Percentiles rank a stretch among this genome's conserved stretches.
These are phyloP conservation scores for Sminthopsis crassicaudata DNA, from an alignment of 2,113 vertebrate genomes.

Conservation along the genomic window DNA sequence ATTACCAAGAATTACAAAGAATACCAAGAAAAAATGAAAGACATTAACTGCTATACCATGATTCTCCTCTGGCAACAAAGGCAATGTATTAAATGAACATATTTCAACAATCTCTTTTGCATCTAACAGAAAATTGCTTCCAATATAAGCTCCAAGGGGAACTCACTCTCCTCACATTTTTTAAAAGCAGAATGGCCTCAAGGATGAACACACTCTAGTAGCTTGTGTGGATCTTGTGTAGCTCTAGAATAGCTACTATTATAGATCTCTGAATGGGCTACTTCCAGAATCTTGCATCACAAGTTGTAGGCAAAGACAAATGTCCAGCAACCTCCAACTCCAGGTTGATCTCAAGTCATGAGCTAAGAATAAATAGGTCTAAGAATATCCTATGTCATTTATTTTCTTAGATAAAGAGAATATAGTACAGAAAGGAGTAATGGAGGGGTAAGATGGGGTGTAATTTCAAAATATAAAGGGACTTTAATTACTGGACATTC, in stretches of 20 bases:
- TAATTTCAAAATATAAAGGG: background rate
- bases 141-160: background rate
- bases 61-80: background rate
- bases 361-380: background rate
- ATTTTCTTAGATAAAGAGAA: background rate
- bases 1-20: too few relatives aligned
- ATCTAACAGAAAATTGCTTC: background rate
- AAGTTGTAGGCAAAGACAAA: background rate
- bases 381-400: background rate
- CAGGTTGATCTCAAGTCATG: background rate
- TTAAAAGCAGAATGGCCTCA: background rate
- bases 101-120: background rate
- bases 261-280: background rate
- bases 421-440: background rate
- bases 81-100: background rate
- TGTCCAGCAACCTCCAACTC: background rate
- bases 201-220: background rate
- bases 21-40: constrained; percentile 7
- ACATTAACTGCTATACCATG: background rate
- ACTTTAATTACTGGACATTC: background rate
- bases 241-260: background rate
- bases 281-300: background rate
- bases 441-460: background rate
- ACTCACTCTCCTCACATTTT: background rate
- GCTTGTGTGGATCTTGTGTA: background rate